Conservation (phyloP, 2,113 vertebrate genomes). For the Dermatemys mawii region DNA sequence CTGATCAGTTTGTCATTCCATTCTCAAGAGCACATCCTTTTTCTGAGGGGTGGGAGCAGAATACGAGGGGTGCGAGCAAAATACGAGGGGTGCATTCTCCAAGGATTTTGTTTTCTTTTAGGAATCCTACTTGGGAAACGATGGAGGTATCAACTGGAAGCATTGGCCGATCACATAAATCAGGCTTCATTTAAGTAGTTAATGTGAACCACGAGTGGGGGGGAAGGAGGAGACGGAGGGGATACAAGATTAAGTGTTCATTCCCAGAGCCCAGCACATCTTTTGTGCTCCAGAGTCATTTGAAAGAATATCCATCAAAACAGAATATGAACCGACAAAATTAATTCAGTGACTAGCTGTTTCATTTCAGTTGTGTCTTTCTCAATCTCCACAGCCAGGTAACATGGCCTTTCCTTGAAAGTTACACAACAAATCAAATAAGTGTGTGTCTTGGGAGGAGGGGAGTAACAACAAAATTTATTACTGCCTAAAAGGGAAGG, state of each 20-base stretch:
- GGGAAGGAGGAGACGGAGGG: not conserved
- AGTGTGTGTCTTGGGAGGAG: slow-evolving; percentile 23
- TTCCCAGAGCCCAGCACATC: slow-evolving; percentile 40
- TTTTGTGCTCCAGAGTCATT: slow-evolving; percentile 56
- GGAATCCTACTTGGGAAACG: not conserved
- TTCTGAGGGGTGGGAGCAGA: not conserved
- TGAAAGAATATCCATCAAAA: slow-evolving; percentile 72
- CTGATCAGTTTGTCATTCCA: not conserved
- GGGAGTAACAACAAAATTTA: slow-evolving; percentile 62
- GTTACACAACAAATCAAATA: slow-evolving; percentile 69
- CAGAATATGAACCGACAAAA: slow-evolving; percentile 37
- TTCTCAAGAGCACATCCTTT: not conserved
- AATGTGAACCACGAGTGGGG: not conserved
- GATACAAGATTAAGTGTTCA: slow-evolving; percentile 52
- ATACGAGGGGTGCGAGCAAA: not conserved
- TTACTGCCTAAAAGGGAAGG: slow-evolving; percentile 73
- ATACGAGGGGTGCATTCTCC: not conserved
- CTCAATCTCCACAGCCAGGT: slow-evolving; percentile 66
- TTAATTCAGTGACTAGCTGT: slow-evolving; percentile 56
- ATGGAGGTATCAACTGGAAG: not conserved
- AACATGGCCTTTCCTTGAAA: slow-evolving; percentile 68
- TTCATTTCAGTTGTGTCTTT: slow-evolving; percentile 53
- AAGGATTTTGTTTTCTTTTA: not conserved
- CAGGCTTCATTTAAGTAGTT: slow-evolving; percentile 50
- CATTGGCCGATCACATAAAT: slow-evolving; percentile 60